Percentiles rank a stretch among this genome's conserved stretches.
phyloP scores from a whole-genome alignment of 2,888 invertebrate species.

The Selenia dentaria region DNA sequence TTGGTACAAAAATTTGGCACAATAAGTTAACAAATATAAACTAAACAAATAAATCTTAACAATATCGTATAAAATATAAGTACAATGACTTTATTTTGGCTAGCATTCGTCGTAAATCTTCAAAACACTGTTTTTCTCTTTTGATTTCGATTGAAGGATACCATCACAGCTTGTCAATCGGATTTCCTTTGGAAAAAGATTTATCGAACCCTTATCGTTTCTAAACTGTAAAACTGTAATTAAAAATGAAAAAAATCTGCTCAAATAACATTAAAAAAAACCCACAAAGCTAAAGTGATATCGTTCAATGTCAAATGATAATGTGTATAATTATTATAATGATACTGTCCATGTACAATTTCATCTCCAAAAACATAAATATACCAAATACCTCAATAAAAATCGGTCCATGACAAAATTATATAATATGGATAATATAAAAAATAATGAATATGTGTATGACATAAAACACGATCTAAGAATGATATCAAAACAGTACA shows the following conservation, averaged over 20 bases:
- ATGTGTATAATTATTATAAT: too few species aligned
- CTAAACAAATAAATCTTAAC: constrained; percentile 22
- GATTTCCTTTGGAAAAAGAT: constrained; percentile 69
- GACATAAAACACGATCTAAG: too few species aligned
- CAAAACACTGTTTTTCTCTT: constrained; percentile 39
- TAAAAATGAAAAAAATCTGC: constrained; percentile 55
- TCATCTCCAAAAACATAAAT: too few species aligned
- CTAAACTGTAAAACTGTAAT: constrained; percentile 80
- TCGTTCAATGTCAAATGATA: too few species aligned
- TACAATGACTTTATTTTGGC: constrained; percentile 33
- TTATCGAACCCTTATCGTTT: constrained; percentile 77
- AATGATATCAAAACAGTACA: too few species aligned
- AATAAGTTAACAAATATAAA: constrained; percentile 44
- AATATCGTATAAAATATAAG: constrained; percentile 19
- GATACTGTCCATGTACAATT: too few species aligned
- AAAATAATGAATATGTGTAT: too few species aligned
- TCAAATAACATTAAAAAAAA: constrained; percentile 29
- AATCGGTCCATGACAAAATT: too few species aligned
- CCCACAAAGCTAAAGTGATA: too few species aligned
- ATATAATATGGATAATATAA: too few species aligned
- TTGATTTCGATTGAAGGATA: constrained; percentile 28
- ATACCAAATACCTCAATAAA: too few species aligned
- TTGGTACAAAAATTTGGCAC: constrained; percentile 35
- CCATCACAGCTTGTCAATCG: constrained; percentile 41
- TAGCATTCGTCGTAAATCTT: constrained; percentile 49